Evolutionary conservation across 92 coral and sea anemone genomes (phyloP).

Genomic region (Metridium senile): DNA sequence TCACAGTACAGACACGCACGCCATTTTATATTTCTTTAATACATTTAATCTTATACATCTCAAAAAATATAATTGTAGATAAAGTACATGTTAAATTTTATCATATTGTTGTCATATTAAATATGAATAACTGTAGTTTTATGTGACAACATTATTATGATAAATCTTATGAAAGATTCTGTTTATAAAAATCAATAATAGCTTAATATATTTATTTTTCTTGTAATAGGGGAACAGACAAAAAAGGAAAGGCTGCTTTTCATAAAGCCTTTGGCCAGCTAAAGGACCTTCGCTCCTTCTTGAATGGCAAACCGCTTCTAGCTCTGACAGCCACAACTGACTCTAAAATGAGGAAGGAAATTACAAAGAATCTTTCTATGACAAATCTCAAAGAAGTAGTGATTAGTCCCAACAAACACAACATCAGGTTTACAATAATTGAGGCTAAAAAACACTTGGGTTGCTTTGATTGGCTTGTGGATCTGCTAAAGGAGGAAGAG

Average conservation of each 20-base stretch:
- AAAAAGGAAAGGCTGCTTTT: conserved; percentile 68
- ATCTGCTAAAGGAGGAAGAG: conserved; percentile 29
- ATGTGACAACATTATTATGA: no score
- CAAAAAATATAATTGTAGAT: background rate
- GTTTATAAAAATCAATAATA: background rate
- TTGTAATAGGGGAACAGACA: conserved; percentile 67
- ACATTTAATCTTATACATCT: background rate
- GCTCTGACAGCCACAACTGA: conserved; percentile 71
- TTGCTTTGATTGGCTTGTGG: conserved; percentile 61
- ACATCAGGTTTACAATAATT: conserved; percentile 42
- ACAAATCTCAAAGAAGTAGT: conserved; percentile 39
- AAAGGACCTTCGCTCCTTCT: conserved; percentile 61
- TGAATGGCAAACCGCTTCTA: conserved; percentile 55
- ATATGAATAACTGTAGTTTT: no score
- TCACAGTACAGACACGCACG: no score
- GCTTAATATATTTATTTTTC: background rate
- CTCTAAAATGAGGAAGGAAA: conserved; percentile 45
- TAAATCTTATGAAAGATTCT: no score
- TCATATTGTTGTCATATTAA: no score
- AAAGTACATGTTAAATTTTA: background rate
- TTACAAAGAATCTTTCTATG: conserved; percentile 34
- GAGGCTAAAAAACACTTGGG: conserved; percentile 36
- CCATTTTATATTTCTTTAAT: no score
- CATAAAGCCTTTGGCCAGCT: conserved; percentile 72
- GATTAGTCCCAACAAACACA: conserved; percentile 59